Evolutionary conservation across 2,113 vertebrate species (phyloP).

Genomic region (Lophotis ruficrista): DNA sequence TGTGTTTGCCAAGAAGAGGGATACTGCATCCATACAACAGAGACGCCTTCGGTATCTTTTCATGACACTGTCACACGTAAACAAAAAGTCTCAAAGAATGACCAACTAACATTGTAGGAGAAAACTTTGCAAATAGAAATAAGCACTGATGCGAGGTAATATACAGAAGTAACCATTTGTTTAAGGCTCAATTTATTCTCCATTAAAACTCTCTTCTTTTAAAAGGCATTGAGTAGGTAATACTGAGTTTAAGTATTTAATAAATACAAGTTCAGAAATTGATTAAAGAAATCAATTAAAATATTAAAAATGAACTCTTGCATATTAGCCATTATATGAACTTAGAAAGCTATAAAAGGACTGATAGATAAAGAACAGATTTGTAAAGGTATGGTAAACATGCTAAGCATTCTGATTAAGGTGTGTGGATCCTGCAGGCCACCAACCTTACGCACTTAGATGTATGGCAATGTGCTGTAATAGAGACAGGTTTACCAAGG

Average conservation of each 20-base stretch:
- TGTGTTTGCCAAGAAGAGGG: conserved; percentile 69
- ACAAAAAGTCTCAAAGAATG: conserved; percentile 74
- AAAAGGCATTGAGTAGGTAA: conserved; percentile 88
- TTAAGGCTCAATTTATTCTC: conserved; percentile 88
- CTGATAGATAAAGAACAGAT: conserved; percentile 79
- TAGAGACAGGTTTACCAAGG: conserved; percentile 84
- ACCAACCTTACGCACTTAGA: conserved; percentile 77
- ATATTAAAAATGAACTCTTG: conserved; percentile 82
- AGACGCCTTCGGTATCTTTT: conserved; percentile 68
- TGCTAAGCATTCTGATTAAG: conserved; percentile 80
- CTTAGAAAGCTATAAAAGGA: conserved; percentile 83
- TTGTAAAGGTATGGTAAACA: conserved; percentile 81
- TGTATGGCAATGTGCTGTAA: conserved; percentile 84
- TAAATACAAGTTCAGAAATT: conserved; percentile 85
- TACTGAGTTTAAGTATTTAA: conserved; percentile 88
- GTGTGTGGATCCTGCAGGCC: conserved; percentile 73
- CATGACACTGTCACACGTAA: conserved; percentile 80
- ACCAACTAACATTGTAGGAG: conserved; percentile 70
- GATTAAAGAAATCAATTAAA: conserved; percentile 84
- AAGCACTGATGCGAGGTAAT: conserved; percentile 84
- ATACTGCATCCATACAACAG: conserved; percentile 64
- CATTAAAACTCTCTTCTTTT: conserved; percentile 82
- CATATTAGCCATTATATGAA: conserved; percentile 84
- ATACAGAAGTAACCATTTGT: conserved; percentile 84
- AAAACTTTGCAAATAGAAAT: conserved; percentile 77